A percentile compares a stretch with the other conserved stretches of the same genome.
Evolutionary conservation across 23 tunicate species (phyloP).

Genomic region (Styela clava): DNA sequence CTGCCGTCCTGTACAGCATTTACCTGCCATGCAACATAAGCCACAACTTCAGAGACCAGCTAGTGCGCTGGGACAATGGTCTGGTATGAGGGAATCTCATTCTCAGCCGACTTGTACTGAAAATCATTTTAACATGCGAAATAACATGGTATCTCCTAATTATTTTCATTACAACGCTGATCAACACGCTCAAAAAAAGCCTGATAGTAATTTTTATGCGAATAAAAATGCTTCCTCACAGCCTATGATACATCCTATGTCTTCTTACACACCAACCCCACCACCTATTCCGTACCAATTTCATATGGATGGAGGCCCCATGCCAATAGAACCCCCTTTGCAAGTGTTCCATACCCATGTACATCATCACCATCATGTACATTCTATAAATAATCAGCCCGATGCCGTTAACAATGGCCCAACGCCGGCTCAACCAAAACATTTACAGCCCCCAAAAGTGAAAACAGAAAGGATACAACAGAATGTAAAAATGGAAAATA

Average conservation of each 20-base stretch:
- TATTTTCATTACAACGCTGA: not conserved
- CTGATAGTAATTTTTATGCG: not conserved
- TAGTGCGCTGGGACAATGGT: not conserved
- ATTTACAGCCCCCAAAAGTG: not conserved
- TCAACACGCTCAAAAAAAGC: not conserved
- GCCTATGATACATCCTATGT: not conserved
- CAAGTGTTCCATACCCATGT: conserved; percentile 71
- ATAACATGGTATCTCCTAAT: conserved; percentile 4
- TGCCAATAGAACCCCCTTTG: conserved; percentile 28
- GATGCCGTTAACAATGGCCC: not conserved
- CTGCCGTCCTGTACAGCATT: not conserved
- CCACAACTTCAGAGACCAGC: not conserved
- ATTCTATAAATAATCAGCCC: conserved; percentile 34
- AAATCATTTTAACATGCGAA: not conserved
- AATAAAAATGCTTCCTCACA: not conserved
- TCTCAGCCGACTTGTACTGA: not conserved
- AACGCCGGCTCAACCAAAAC: not conserved
- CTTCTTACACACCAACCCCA: not conserved
- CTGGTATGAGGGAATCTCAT: no score
- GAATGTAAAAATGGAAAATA: conserved; percentile 9
- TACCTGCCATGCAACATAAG: not conserved
- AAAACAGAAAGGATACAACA: not conserved
- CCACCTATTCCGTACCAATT: conserved; percentile 12
- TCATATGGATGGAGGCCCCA: not conserved
- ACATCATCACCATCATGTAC: conserved; percentile 69